These are phyloP conservation scores for Mimachlamys varia DNA, from an alignment of 2,888 invertebrate genomes.

Conservation along the genomic window DNA sequence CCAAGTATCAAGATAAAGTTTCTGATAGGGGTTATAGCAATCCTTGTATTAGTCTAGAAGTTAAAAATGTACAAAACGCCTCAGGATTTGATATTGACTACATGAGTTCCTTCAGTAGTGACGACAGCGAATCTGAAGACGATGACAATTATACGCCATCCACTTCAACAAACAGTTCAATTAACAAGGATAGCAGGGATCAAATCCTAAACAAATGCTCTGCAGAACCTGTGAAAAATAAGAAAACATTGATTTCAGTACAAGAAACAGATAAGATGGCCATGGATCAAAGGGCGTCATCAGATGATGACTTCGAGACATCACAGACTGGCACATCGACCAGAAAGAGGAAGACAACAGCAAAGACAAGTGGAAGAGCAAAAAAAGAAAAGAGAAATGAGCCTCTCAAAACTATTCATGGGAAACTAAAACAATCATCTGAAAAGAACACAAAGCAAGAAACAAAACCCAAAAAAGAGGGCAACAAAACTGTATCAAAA, in stretches of 20 bases:
- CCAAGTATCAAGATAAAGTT: neutral
- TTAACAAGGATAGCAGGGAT: neutral
- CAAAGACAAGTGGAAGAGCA: neutral
- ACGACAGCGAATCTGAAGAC: neutral
- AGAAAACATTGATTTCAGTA: neutral
- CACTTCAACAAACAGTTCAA: neutral
- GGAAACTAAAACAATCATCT: neutral
- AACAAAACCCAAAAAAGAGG: neutral
- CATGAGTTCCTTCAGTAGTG: constrained; percentile 13
- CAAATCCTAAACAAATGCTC: neutral
- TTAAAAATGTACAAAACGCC: neutral
- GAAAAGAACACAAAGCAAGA: neutral
- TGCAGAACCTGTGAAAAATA: neutral
- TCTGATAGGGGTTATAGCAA: neutral
- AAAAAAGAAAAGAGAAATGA: neutral
- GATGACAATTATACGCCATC: neutral
- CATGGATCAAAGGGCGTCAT: neutral
- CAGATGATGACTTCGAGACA: neutral
- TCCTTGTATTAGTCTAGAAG: neutral
- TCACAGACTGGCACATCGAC: neutral
- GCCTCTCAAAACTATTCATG: neutral
- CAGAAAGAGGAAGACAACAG: neutral
- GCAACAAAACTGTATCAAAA: neutral
- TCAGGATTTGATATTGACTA: constrained; percentile 12
- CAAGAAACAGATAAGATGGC: neutral